Conservation (phyloP, 2,113 vertebrate species). For the Zonotrichia leucophrys region DNA sequence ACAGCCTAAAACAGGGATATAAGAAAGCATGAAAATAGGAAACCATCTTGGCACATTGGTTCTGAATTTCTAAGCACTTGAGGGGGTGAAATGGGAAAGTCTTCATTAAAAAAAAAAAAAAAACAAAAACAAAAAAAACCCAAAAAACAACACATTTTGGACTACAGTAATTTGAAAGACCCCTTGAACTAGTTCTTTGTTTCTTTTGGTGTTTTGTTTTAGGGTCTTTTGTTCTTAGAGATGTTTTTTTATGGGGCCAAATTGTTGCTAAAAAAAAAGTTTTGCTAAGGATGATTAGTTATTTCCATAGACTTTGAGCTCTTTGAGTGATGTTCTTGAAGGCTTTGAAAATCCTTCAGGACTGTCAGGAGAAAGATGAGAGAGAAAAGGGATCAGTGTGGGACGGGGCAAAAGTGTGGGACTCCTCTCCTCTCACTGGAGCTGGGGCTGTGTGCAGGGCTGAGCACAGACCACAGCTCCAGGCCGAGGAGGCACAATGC, state of each 20-base stretch:
- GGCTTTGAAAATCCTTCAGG: not conserved
- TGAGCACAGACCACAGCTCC: not conserved
- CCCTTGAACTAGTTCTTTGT: not conserved
- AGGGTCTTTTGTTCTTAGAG: not conserved
- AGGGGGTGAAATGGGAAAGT: not conserved
- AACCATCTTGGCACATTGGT: not conserved
- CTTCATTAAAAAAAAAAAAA: not conserved
- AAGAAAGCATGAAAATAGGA: not conserved
- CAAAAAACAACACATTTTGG: not conserved
- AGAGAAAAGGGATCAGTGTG: not conserved
- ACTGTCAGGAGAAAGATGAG: not conserved
- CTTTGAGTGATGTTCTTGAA: not conserved
- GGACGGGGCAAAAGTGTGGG: not conserved
- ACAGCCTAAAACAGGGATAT: not conserved
- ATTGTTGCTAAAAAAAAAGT: not conserved
- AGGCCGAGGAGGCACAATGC: not conserved
- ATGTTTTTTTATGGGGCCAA: not conserved
- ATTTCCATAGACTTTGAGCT: not conserved
- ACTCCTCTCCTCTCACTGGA: not conserved
- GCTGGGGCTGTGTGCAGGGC: not conserved
- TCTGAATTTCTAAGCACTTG: not conserved
- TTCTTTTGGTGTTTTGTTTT: not conserved
- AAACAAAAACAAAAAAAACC: not conserved
- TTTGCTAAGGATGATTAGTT: fast-evolving
- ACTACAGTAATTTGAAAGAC: not conserved